phyloP scores from a whole-genome alignment of 2,113 vertebrate genomes.

The Poecilia latipinna region DNA sequence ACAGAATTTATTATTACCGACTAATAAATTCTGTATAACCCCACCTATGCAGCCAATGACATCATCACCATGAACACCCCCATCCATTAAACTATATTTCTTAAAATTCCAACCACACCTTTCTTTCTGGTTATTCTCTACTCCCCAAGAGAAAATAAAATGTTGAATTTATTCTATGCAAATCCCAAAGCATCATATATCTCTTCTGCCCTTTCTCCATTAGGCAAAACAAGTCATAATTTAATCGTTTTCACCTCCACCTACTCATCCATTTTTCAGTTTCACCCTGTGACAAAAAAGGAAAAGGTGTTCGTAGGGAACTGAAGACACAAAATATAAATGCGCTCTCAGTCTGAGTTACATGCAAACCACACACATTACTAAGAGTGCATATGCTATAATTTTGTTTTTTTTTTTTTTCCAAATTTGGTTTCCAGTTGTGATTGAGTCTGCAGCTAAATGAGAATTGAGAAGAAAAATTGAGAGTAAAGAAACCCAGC shows the following conservation, averaged over 20 bases:
- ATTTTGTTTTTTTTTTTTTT: background rate
- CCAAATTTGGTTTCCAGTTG: background rate
- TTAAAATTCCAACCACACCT: background rate
- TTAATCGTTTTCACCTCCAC: background rate
- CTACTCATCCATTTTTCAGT: background rate
- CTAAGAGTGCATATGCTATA: background rate
- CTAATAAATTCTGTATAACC: background rate
- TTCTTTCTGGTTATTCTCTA: background rate
- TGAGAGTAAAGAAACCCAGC: background rate
- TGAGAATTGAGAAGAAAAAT: background rate
- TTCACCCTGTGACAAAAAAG: background rate
- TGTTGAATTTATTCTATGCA: background rate
- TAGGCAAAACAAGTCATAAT: background rate
- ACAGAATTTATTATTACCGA: background rate
- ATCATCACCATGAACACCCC: background rate
- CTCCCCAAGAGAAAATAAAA: background rate
- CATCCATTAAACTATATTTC: background rate
- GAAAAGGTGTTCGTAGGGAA: background rate
- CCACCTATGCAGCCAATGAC: background rate
- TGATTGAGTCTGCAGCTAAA: background rate
- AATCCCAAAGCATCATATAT: background rate
- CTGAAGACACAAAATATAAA: background rate
- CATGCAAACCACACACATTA: background rate
- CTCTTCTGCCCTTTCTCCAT: background rate
- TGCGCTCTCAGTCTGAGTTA: background rate